phyloP scores from a whole-genome alignment of 1,140 invertebrate species.

The Formica exsecta region DNA sequence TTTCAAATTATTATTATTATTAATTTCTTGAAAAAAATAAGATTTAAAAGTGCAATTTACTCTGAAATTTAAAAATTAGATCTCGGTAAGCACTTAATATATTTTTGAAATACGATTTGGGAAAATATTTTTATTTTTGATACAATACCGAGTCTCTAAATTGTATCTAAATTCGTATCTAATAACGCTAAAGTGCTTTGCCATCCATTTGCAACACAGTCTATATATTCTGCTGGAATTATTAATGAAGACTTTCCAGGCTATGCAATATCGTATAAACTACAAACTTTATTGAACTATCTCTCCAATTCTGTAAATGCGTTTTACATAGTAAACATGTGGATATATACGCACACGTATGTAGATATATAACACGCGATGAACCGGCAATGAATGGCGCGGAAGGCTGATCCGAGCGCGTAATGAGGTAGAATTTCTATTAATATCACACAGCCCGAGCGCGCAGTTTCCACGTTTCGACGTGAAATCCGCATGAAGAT shows the following conservation, averaged over 20 bases:
- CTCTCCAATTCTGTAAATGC: constrained; percentile 35
- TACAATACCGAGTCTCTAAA: not conserved
- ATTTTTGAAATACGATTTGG: not conserved
- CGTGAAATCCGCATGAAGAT: constrained; percentile 20
- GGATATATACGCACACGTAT: not conserved
- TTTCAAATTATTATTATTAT: not conserved
- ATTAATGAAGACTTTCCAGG: constrained; percentile 25
- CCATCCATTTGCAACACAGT: not conserved
- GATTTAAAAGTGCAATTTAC: not conserved
- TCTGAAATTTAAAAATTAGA: not conserved
- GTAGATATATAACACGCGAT: constrained; percentile 27
- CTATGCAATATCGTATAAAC: constrained; percentile 20
- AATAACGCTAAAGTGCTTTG: not conserved
- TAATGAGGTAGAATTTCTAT: constrained; percentile 61
- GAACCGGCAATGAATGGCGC: constrained; percentile 35
- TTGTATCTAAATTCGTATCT: not conserved
- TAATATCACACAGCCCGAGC: constrained; percentile 39
- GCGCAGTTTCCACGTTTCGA: constrained; percentile 1
- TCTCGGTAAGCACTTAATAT: not conserved
- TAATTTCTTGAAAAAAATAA: not conserved
- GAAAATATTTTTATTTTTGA: not conserved
- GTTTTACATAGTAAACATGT: constrained; percentile 30
- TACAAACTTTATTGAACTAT: constrained; percentile 38
- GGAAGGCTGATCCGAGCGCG: constrained; percentile 35
- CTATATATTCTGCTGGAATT: not conserved